A percentile compares a stretch with the other conserved stretches of the same genome.
Evolutionary conservation across 2,113 vertebrate genomes (phyloP).

Genomic region (Irena cyanogastra): DNA sequence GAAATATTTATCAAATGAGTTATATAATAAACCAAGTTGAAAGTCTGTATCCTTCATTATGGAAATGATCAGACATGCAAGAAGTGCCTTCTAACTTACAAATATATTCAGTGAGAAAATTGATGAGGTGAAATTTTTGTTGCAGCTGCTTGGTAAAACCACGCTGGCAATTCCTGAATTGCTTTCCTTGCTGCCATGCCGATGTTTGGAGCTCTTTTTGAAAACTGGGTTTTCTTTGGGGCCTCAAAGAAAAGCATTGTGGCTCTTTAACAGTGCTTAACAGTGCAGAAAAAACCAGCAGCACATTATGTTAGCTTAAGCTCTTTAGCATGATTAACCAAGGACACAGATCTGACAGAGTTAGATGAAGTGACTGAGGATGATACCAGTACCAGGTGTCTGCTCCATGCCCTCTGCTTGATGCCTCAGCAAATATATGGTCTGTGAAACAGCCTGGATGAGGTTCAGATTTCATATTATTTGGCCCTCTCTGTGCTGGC

Average conservation of each 20-base stretch:
- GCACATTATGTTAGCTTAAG: background rate
- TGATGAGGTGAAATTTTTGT: background rate
- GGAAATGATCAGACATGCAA: background rate
- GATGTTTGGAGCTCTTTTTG: background rate
- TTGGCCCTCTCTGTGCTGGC: background rate
- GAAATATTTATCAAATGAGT: background rate
- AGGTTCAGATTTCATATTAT: background rate
- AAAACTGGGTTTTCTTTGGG: background rate
- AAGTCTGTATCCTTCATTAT: background rate
- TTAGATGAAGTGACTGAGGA: constrained; percentile 20
- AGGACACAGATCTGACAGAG: background rate
- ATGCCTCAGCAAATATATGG: constrained; percentile 21
- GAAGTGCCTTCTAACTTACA: background rate
- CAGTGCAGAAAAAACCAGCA: background rate
- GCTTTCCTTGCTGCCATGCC: background rate
- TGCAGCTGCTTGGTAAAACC: background rate
- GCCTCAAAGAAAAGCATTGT: background rate
- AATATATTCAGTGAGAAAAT: background rate
- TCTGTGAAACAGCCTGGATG: constrained; percentile 18
- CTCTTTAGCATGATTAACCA: background rate
- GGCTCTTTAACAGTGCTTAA: background rate
- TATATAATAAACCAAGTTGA: background rate
- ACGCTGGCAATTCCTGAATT: background rate
- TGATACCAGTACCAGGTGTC: constrained; percentile 33
- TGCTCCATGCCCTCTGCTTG: background rate